Conservation (phyloP, 2,888 invertebrate genomes). For the Cheilosia vulpina region DNA sequence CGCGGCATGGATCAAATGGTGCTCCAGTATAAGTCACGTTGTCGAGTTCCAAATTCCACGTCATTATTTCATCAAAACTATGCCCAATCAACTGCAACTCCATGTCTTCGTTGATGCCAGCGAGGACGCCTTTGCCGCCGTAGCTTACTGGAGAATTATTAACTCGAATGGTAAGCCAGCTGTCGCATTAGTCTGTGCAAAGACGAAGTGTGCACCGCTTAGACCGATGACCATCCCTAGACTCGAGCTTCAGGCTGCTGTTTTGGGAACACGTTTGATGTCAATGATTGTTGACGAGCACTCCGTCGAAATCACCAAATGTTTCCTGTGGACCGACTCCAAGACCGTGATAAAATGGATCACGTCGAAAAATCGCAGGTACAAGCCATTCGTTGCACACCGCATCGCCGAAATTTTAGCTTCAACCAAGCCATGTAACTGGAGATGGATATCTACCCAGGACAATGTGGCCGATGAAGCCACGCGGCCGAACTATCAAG, state of each 20-base stretch:
- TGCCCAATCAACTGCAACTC: conserved; percentile 25
- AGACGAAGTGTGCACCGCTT: conserved; percentile 46
- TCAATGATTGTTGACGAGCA: conserved; percentile 19
- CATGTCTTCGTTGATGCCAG: conserved; percentile 56
- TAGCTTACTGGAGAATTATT: conserved; percentile 45
- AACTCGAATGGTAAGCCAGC: conserved; percentile 22
- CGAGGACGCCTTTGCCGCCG: conserved; percentile 65
- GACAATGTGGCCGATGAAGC: conserved; percentile 75
- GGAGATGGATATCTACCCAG: no score
- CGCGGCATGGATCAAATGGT: conserved; percentile 28
- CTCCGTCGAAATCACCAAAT: conserved; percentile 7
- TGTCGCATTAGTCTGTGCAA: conserved; percentile 43
- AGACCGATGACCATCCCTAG: conserved; percentile 31
- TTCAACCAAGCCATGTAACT: no score
- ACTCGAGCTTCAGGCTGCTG: conserved; percentile 48
- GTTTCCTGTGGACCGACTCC: conserved; percentile 44
- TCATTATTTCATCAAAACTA: conserved; percentile 8
- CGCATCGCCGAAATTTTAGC: no score
- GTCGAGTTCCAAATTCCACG: conserved; percentile 14
- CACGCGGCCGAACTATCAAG: conserved; percentile 53
- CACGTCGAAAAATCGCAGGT: no score
- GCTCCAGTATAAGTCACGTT: conserved; percentile 1
- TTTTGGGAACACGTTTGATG: conserved; percentile 43
- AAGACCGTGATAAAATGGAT: conserved; percentile 41
- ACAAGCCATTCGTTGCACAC: no score